A percentile compares a stretch with the other conserved stretches of the same genome.
Evolutionary conservation across 2,888 invertebrate genomes (phyloP).

Genomic region (Lamellibrachia satsuma): DNA sequence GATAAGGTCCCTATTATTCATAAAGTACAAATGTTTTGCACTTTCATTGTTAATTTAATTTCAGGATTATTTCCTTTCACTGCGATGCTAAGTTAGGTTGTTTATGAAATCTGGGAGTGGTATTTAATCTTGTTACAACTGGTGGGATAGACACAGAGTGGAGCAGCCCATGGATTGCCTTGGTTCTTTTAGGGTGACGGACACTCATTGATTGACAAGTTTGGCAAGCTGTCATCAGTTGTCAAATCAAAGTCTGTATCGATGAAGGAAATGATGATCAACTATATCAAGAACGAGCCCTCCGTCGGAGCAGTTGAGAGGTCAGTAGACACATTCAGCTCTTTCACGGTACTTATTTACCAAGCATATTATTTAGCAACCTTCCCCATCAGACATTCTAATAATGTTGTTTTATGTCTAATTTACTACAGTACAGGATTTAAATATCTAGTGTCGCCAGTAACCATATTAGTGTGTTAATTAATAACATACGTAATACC

Average conservation of each 20-base stretch:
- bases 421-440: too few relatives aligned
- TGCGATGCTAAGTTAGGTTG: not conserved
- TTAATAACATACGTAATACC: too few relatives aligned
- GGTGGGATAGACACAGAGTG: not conserved
- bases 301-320: not conserved
- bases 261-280: slow-evolving; percentile 89
- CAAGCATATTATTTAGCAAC: too few relatives aligned
- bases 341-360: too few relatives aligned
- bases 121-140: too few relatives aligned
- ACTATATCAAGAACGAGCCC: slow-evolving; percentile 86
- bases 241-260: slow-evolving; percentile 91
- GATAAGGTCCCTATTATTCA: not conserved
- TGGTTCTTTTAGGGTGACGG: slow-evolving; percentile 18
- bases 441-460: too few relatives aligned
- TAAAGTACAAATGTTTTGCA: not conserved
- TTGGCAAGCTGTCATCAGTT: slow-evolving; percentile 68
- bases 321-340: not conserved
- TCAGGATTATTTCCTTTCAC: not conserved
- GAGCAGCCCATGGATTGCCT: not conserved
- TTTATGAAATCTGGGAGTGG: not conserved
- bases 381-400: too few relatives aligned
- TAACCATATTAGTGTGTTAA: too few relatives aligned
- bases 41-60: not conserved
- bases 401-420: too few relatives aligned
- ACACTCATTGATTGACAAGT: slow-evolving; percentile 38